Percentiles rank a stretch among this genome's conserved stretches.
phyloP scores from a whole-genome alignment of 2,797 vertebrate genomes.

The Furcifer pardalis region DNA sequence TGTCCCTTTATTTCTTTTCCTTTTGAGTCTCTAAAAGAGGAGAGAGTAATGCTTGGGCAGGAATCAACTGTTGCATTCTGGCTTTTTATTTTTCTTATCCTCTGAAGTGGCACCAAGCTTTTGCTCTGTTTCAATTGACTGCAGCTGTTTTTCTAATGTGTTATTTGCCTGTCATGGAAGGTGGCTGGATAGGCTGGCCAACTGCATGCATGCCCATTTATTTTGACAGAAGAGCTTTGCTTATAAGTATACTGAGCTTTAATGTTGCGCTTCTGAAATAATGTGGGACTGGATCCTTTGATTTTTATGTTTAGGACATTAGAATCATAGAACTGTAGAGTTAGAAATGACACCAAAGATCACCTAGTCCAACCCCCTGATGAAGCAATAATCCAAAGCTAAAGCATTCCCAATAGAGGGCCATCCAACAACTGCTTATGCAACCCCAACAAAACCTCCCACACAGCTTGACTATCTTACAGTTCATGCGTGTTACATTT shows the following conservation, averaged over 20 bases:
- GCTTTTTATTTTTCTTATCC: neutral
- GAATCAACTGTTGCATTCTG: neutral
- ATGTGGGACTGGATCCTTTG: slow-evolving; percentile 6
- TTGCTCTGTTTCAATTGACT: neutral
- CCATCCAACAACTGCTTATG: too few species aligned
- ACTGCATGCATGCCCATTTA: neutral
- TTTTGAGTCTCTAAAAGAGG: accelerated
- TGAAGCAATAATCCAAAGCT: too few species aligned
- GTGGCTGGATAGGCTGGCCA: neutral
- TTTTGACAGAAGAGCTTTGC: neutral
- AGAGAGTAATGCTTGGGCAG: neutral
- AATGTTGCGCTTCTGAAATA: slow-evolving; percentile 60
- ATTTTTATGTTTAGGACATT: neutral
- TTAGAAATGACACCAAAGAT: neutral
- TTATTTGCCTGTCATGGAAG: neutral
- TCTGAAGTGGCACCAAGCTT: neutral
- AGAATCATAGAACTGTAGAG: neutral
- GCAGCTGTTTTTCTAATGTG: slow-evolving; percentile 17
- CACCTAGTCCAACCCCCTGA: too few species aligned
- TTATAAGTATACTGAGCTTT: slow-evolving; percentile 32
- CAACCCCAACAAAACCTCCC: too few species aligned
- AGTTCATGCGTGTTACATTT: neutral
- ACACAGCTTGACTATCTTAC: neutral
- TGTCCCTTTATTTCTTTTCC: neutral
- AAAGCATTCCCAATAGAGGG: too few species aligned